Percentiles rank a stretch among this genome's conserved stretches.
phyloP scores from a whole-genome alignment of 2,888 invertebrate genomes.

The Luperina nickerlii region DNA sequence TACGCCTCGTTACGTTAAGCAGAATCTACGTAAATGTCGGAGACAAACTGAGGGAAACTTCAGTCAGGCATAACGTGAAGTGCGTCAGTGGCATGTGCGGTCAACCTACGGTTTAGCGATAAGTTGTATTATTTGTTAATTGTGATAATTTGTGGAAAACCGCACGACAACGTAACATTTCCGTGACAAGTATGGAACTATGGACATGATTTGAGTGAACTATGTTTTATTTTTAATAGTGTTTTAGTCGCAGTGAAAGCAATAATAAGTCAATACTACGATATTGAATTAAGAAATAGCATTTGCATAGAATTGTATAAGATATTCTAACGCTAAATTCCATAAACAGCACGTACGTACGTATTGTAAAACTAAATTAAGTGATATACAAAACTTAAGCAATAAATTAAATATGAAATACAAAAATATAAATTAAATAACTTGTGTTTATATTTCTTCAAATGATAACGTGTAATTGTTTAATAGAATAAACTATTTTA shows the following conservation, averaged over 20 bases:
- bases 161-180: conserved; percentile 47
- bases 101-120: conserved; percentile 42
- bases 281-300: conserved; percentile 16
- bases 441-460: conserved; percentile 31
- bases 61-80: conserved; percentile 68
- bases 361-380: conserved; percentile 24
- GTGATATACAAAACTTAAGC: conserved; percentile 10
- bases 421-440: conserved; percentile 24
- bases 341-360: conserved; percentile 8
- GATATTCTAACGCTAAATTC: conserved; percentile 9
- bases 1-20: conserved; percentile 78
- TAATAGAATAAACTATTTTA: background rate
- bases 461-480: background rate
- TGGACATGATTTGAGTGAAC: conserved; percentile 41
- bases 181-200: conserved; percentile 44
- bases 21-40: conserved; percentile 77
- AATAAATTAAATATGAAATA: conserved; percentile 22
- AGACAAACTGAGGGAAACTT: conserved; percentile 71
- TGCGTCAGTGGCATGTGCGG: conserved; percentile 70
- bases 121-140: conserved; percentile 46
- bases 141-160: conserved; percentile 54
- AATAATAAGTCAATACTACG: conserved; percentile 16
- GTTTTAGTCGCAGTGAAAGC: conserved; percentile 29
- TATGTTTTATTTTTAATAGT: conserved; percentile 27
- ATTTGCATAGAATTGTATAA: background rate